phyloP scores from a whole-genome alignment of 2,888 invertebrate genomes.

The Tachystola acroxantha region DNA sequence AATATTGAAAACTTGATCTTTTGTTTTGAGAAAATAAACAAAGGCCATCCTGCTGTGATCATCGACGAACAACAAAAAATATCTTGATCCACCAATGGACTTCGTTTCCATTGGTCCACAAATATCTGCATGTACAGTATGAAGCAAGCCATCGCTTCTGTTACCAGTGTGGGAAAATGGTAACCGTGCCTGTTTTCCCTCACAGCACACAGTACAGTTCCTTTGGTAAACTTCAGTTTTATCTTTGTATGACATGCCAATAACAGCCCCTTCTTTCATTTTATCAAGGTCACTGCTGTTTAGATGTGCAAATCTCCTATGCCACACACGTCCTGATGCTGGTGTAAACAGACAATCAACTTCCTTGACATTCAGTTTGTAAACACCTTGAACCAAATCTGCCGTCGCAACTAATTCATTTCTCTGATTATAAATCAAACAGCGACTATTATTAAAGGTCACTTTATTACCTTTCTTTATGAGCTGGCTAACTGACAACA shows the following conservation, averaged over 20 bases:
- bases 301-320: constrained; percentile 17
- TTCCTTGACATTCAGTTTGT: constrained; percentile 11
- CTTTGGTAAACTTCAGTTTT: constrained; percentile 11
- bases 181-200: constrained; percentile 18
- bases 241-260: constrained; percentile 15
- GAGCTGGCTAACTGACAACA: constrained; percentile 20
- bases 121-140: constrained; percentile 12
- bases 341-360: not conserved
- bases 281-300: constrained; percentile 14
- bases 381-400: constrained; percentile 12
- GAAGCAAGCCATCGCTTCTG: constrained; percentile 13
- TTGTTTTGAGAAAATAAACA: constrained; percentile 12
- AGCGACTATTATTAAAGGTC: constrained; percentile 7
- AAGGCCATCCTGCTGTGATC: constrained; percentile 14
- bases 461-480: constrained; percentile 18
- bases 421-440: constrained; percentile 13
- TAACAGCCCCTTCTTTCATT: constrained; percentile 19
- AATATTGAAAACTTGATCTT: constrained; percentile 12
- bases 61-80: constrained; percentile 19
- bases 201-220: constrained; percentile 16
- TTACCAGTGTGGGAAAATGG: constrained; percentile 13
- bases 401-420: constrained; percentile 13
- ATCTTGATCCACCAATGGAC: constrained; percentile 11
- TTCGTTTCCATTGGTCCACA: constrained; percentile 15
- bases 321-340: constrained; percentile 11